phyloP scores from a whole-genome alignment of 2,113 vertebrate genomes.

The Chionomys nivalis region DNA sequence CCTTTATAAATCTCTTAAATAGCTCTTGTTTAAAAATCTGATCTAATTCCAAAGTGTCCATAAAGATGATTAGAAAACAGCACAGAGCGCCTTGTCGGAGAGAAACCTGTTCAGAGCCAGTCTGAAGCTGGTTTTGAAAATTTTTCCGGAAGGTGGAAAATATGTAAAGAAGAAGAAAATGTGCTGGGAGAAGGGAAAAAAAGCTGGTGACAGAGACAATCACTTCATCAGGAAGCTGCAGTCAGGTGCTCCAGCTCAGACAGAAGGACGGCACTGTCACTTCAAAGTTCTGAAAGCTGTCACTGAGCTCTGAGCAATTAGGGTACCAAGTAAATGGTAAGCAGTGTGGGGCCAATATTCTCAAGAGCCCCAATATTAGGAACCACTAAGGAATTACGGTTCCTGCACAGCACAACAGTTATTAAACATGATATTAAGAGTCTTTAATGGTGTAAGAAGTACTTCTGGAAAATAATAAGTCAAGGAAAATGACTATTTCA shows the following conservation, averaged over 20 bases:
- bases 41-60: conserved; percentile 73
- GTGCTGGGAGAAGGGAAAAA: conserved; percentile 39
- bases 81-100: conserved; percentile 29
- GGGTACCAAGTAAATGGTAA: not conserved
- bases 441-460: conserved; percentile 10
- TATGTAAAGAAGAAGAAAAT: conserved; percentile 67
- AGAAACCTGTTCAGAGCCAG: conserved; percentile 63
- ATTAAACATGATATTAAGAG: not conserved
- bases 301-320: not conserved
- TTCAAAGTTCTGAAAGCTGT: conserved; percentile 11
- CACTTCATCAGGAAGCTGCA: not conserved
- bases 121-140: conserved; percentile 68
- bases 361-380: not conserved
- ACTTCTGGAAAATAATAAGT: not conserved
- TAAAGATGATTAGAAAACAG: conserved; percentile 75
- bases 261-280: not conserved
- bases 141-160: conserved; percentile 59
- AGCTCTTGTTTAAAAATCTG: conserved; percentile 70
- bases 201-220: conserved; percentile 22
- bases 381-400: not conserved
- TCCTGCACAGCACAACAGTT: not conserved
- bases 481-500: not conserved
- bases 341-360: not conserved
- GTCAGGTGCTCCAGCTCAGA: conserved; percentile 31
- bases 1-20: conserved; percentile 65